Base-by-base conservation (phyloP, 2,113 vertebrate genomes). In the Chunga burmeisteri region DNA sequence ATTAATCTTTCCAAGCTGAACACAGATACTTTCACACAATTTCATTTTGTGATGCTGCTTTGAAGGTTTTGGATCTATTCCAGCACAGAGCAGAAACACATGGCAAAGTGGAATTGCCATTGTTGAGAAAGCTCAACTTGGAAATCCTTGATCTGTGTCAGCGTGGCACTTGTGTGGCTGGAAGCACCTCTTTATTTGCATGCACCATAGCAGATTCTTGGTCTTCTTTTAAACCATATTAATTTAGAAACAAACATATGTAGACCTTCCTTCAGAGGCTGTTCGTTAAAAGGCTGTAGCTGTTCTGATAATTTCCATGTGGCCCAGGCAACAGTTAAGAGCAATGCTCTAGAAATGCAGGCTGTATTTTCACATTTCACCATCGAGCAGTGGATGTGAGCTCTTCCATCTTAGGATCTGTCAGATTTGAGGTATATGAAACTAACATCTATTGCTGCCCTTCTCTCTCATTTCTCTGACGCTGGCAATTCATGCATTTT, bases 281-380 rank as follows among this genome's bases (percentile, higher is more conserved):
- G 44, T 56, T 36, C 71, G n/a, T 80, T 82, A 90, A 83, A 91
- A 91, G 68, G 86, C 46, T 92, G 59, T 92, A 75, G 68, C 50
- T 94, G n/a, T 88, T 95, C 70, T 91, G 81, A 93, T 74, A 82
- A 79, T 20, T 88, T 81, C 52, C 65, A 52, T 46, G 75, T 68
- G 77, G 56, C 63, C 32, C 56, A 88, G 77, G 73, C 62, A 91
- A 74, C 68, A 70, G 44, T 67, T 47, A 32, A 46, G 67, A 81
- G 38, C 0, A 1, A 67, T 19, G 56, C 42, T 93, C 19, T 71
- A 36, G 44, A 93, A 91, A 78, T 4, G 25, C 52, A 62, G 72
- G 26, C 68, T 88, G 36, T 27, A 67, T 88, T 88, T 90, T 86
- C 38, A 16, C 47, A 75, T 86, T 67, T 78, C 50, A 74, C 25